These are phyloP conservation scores for Arothron firmamentum DNA, from an alignment of 2,113 vertebrate species.

Conservation along the genomic window DNA sequence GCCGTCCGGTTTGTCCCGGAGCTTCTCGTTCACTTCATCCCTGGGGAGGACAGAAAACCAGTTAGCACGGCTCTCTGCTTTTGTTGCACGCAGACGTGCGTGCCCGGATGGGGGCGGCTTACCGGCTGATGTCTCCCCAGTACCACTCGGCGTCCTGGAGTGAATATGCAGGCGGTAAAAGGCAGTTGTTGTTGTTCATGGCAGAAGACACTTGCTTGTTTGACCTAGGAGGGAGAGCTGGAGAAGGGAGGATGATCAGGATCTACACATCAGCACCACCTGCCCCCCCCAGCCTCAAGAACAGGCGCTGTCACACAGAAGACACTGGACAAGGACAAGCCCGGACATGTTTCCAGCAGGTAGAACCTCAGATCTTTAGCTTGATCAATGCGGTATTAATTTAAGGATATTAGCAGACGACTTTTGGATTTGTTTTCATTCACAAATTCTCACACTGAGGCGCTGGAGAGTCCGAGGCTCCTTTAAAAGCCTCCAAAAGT, in stretches of 20 bases:
- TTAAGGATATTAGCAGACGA: too few relatives aligned
- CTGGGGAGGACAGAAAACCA: slow-evolving; percentile 60
- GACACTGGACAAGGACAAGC: slow-evolving; percentile 54
- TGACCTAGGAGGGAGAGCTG: slow-evolving; percentile 93
- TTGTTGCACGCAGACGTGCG: slow-evolving; percentile 10
- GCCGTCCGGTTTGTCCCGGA: slow-evolving; percentile 89
- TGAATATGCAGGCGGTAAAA: slow-evolving; percentile 66
- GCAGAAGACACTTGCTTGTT: slow-evolving; percentile 82
- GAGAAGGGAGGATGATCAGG: slow-evolving; percentile 7
- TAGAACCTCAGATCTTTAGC: slow-evolving; percentile 36
- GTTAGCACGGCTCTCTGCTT: neutral
- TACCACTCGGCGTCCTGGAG: slow-evolving; percentile 95
- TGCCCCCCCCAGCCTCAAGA: neutral
- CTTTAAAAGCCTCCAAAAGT: slow-evolving; percentile 5
- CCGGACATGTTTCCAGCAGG: slow-evolving; percentile 62
- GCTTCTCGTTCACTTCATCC: slow-evolving; percentile 94
- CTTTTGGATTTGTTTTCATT: too few relatives aligned
- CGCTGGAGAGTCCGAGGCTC: neutral
- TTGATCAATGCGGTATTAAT: neutral
- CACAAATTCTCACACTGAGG: slow-evolving; percentile 2
- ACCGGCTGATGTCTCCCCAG: slow-evolving; percentile 96
- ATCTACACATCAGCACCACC: too few relatives aligned
- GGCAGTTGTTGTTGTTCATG: slow-evolving; percentile 78
- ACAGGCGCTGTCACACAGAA: neutral
- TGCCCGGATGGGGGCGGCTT: slow-evolving; percentile 13